Evolutionary conservation across 2,113 vertebrate species (phyloP), one percentile per base, ranked within the genome.

Genomic region (Excalfactoria chinensis): DNA sequence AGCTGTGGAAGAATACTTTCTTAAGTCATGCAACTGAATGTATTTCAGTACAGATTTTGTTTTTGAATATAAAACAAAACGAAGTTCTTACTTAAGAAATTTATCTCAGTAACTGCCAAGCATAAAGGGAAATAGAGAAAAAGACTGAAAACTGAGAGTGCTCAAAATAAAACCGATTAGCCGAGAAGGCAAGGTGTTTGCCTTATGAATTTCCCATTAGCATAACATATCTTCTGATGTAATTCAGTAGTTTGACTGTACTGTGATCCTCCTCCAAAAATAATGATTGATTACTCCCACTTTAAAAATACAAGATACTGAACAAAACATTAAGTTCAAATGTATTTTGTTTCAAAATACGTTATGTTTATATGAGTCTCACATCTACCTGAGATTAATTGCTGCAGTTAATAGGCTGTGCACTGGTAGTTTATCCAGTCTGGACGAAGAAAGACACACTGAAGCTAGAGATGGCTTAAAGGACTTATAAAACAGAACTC

Each of bases 151-250:
- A 88, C 73, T 21, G 58, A 7, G 17, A 43, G 18, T 66, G 9
- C 26, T 21, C 25, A 23, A 60, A 89, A 90, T 22, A 85, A 44
- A 73, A 35, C 11, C 40, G 84, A 78, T 60, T 51, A 58, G 17
- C 5, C 78, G 85, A 53, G 18, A 91, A 64, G 25, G 11, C 37
- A 37, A 87, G 44, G 4, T 8, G 7, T 26, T 78, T 13, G 32
- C 3, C 1, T 30, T 26, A 69, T 7, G 6, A 34, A 35, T 66
- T 62, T 89, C 1, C 9, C 6, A 19, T 22, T 58, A 76, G 23
- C 25, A 3, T 32, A 67, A 53, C 13, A 60, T 74, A 3, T 59
- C 12, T 40, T 0, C 0, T 53, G 17, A 8, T 64, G 21, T 70
- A 56, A 49, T 46, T 90, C 32, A 59, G 4, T 35, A 69, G 34